phyloP scores from a whole-genome alignment of 2,888 invertebrate species.

The Acanthosepion lycidas region DNA sequence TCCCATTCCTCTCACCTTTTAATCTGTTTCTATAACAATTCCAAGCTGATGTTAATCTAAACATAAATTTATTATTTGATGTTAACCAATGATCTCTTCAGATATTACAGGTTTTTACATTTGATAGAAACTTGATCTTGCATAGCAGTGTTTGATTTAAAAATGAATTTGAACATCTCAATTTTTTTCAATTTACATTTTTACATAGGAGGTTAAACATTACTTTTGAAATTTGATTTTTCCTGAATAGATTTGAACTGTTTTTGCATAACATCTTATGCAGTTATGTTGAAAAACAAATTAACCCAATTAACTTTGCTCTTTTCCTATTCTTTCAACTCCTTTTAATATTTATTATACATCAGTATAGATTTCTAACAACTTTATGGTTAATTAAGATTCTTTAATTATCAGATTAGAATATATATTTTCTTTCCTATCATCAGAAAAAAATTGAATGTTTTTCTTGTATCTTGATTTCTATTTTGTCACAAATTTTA shows the following conservation, averaged over 20 bases:
- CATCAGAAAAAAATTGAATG: neutral
- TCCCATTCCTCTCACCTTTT: neutral
- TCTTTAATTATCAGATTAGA: neutral
- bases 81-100: neutral
- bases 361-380: neutral
- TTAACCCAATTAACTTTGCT: too few species aligned
- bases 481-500: neutral
- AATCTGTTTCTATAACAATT: neutral
- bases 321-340: too few species aligned
- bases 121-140: neutral
- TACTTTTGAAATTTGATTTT: too few species aligned
- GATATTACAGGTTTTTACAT: neutral
- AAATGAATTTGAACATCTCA: too few species aligned
- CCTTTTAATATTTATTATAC: neutral
- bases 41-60: neutral
- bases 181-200: too few species aligned
- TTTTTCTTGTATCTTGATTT: neutral
- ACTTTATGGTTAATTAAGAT: neutral
- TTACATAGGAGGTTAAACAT: too few species aligned
- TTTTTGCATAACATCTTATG: too few species aligned
- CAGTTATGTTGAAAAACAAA: too few species aligned
- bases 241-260: too few species aligned
- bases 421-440: neutral
- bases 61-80: neutral
- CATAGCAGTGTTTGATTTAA: neutral